phyloP scores from a whole-genome alignment of 2,113 vertebrate species.

The Nymphicus hollandicus region DNA sequence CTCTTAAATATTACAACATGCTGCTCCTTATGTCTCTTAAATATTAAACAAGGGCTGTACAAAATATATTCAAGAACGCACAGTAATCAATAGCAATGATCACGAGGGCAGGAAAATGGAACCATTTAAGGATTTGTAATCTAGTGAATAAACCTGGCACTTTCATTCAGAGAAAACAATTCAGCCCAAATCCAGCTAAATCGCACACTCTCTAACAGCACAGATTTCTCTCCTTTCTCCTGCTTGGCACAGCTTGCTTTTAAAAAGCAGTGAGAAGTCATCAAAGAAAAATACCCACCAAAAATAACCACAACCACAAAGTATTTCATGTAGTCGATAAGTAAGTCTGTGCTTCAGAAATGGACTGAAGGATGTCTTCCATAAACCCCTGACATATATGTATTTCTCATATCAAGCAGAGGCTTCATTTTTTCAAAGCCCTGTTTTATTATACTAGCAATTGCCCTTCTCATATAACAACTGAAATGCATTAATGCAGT shows the following conservation, averaged over 20 bases:
- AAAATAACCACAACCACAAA: neutral
- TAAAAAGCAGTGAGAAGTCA: neutral
- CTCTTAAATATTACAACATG: slow-evolving; percentile 65
- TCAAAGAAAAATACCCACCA: neutral
- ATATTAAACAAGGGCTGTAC: slow-evolving; percentile 65
- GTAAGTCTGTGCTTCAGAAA: neutral
- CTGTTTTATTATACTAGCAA: neutral
- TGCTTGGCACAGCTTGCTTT: neutral
- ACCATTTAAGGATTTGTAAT: slow-evolving; percentile 31
- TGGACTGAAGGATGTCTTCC: neutral
- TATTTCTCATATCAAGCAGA: neutral
- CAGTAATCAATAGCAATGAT: slow-evolving; percentile 62
- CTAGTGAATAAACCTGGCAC: neutral
- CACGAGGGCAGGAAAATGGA: slow-evolving; percentile 50
- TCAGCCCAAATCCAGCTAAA: neutral
- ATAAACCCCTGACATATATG: neutral
- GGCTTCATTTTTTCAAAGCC: neutral
- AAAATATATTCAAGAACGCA: slow-evolving; percentile 52
- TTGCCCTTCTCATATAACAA: neutral
- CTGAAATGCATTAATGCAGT: neutral
- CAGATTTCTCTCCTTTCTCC: neutral
- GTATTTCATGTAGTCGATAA: neutral
- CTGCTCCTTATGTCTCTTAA: slow-evolving; percentile 61
- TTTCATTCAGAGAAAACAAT: slow-evolving; percentile 52
- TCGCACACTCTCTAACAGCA: neutral